Base-by-base conservation (phyloP, 1,140 invertebrate species). In the Eumaeus atala region DNA sequence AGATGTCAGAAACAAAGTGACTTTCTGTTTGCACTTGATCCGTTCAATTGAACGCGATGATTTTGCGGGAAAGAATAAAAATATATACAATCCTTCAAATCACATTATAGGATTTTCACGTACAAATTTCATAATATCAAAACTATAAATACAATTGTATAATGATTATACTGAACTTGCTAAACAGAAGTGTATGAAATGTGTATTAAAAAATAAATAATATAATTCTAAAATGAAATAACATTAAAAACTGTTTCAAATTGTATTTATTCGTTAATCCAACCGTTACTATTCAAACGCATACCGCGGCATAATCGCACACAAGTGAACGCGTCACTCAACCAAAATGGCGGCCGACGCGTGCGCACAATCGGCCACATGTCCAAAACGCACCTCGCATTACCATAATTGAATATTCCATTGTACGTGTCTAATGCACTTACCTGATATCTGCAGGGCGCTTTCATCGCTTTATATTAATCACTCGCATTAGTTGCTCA, bases 381-480 rank as follows among this genome's bases (percentile, higher is more conserved):
- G 70, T 59, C 66, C 48, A 49, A 52, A 53, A 56, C 51, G 52
- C 61, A 62, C 56, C 62, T 53, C 64, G 58, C 67, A 80, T 84
- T 81, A 78, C 61, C 77, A 82, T 84, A 84, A 80, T 81, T 76
- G 67, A 81, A 78, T 77, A 78, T 78, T 76, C 70, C 64, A 84
- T 84, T 84, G 80, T 82, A 69, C 78, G 77, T 70, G 66, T 66
- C 67, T 80, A 84, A 84, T 84, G 72, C 72, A 74, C 62, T 79
- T 77, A 78, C 66, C 73, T 72, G 62, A 69, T 54, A 59, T 47
- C 56, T 55, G 57, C 50, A 51, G 58, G 69, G 66, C 73, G 68
- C 71, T 75, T 65, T 48, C 56, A 64, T 47, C 59, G 70, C 72
- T 77, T 58, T 61, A 51, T 58, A 49, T 49, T 47, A 10, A 18